A percentile compares a stretch with the other conserved stretches of the same genome.
Evolutionary conservation across 2,888 invertebrate species (phyloP).

Genomic region (Drosophila yooni): DNA sequence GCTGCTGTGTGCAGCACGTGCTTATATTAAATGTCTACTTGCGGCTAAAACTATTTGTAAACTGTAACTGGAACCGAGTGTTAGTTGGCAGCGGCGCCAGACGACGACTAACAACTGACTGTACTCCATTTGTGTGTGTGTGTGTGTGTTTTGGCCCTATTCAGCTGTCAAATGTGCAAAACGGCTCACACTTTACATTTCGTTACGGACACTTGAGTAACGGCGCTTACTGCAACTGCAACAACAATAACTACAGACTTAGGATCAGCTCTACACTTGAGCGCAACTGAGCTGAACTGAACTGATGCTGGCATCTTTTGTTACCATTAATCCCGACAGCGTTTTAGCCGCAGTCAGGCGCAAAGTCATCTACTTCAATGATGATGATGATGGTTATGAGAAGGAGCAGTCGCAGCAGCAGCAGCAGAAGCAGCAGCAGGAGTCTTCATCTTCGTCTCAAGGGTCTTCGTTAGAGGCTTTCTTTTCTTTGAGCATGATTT

Average conservation of each 20-base stretch:
- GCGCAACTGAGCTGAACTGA: constrained; percentile 21
- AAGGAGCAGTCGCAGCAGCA: constrained; percentile 9
- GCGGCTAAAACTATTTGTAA: constrained; percentile 4
- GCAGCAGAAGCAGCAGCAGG: constrained; percentile 32
- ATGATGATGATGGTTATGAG: constrained; percentile 29
- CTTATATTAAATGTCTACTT: constrained; percentile 24
- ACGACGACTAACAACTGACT: constrained; percentile 6
- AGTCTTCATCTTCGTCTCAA: constrained; percentile 31
- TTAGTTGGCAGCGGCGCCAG: background rate
- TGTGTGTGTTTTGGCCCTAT: constrained; percentile 35
- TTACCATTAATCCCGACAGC: constrained; percentile 62
- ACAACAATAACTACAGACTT: constrained; percentile 30
- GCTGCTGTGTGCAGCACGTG: constrained; percentile 39
- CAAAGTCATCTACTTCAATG: constrained; percentile 55
- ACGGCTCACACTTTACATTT: constrained; percentile 49
- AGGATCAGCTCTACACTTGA: constrained; percentile 55
- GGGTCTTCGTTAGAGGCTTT: constrained; percentile 35
- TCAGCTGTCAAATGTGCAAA: constrained; percentile 66
- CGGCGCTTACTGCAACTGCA: constrained; percentile 40
- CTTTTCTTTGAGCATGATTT: constrained; percentile 7
- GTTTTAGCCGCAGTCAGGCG: constrained; percentile 63
- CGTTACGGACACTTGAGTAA: constrained; percentile 61
- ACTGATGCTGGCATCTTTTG: constrained; percentile 58
- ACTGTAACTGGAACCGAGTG: constrained; percentile 1
- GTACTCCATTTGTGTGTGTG: background rate